phyloP scores from a whole-genome alignment of 2,113 vertebrate species.

The Polypterus bichir region DNA sequence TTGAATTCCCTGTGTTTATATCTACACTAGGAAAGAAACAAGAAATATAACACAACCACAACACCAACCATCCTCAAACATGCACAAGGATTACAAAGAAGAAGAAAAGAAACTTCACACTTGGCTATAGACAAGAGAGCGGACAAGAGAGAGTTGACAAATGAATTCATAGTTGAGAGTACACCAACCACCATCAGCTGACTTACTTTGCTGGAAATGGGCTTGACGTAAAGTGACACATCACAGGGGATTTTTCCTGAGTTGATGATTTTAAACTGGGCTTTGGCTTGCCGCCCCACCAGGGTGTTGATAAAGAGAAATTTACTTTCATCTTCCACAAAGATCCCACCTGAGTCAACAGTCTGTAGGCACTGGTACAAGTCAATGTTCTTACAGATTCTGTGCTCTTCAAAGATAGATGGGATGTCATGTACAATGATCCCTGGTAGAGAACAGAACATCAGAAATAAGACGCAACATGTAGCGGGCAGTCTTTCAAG shows the following conservation, averaged over 20 bases:
- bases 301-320: conserved; percentile 69
- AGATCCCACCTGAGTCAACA: conserved; percentile 43
- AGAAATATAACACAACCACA: too few species aligned
- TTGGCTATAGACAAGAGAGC: background rate
- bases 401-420: conserved; percentile 75
- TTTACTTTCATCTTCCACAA: conserved; percentile 65
- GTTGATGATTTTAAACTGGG: conserved; percentile 70
- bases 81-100: too few species aligned
- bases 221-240: conserved; percentile 46
- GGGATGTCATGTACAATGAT: conserved; percentile 48
- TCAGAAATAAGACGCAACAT: too few species aligned
- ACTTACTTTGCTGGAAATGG: conserved; percentile 50
- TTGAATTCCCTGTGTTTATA: too few species aligned
- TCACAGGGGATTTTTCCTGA: conserved; percentile 56
- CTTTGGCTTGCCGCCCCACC: conserved; percentile 50
- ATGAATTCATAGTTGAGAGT: too few species aligned
- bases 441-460: conserved; percentile 28
- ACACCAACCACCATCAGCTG: background rate
- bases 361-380: conserved; percentile 44
- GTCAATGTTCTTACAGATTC: conserved; percentile 47
- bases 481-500: too few species aligned
- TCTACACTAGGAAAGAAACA: too few species aligned
- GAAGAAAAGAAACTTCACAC: too few species aligned
- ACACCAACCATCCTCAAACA: too few species aligned
- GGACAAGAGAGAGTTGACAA: too few species aligned